Base-by-base conservation (phyloP, 1,140 invertebrate species). In the Mamestra configurata region DNA sequence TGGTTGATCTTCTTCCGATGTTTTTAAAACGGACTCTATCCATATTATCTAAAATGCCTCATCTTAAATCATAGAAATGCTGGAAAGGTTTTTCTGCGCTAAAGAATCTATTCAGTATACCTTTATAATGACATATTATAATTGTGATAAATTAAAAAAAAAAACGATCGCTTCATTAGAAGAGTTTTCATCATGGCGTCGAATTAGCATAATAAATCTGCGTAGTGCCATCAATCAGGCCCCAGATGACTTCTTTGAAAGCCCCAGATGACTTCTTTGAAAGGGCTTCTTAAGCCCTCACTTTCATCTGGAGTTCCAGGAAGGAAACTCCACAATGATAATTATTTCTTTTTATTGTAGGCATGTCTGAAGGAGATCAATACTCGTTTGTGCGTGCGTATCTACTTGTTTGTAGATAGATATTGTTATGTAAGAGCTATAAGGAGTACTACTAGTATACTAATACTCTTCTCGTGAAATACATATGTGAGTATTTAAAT, bases 151-250 rank as follows among this genome's bases (percentile, higher is more conserved):
- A n/a, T 7, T 35, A 24, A 7, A 70, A 27, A 64, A 37, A 53
- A 37, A 31, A 20, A 10, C 10, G 11, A 53, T 22, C 46, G 20
- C 35, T 82, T 87, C 81, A 87, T 85, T 87, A 88, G 31, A 11
- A 8, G 22, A 79, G 49, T 72, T 82, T 80, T 83, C 31, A 24
- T 68, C 72, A 76, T 73, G 87, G 79, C 72, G 78, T 79, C 71
- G 90, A 90, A 93, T 92, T 92, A 92, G 87, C 91, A 93, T 92
- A 92, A 90, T 90, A 91, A 93, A 93, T 91, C 92, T 92, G 85
- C 77, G 81, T 40, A 80, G 81, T 66, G 31, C 83, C 91, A 93
- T 93, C 91, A 93, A 93, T 92, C 92, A 93, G 86, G 79, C 24
- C 72, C 31, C n/a, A 83, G 86, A 87, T 87, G 88, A 90, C 84